Base-by-base conservation (phyloP, 2,888 invertebrate genomes). In the Mimachlamys varia region DNA sequence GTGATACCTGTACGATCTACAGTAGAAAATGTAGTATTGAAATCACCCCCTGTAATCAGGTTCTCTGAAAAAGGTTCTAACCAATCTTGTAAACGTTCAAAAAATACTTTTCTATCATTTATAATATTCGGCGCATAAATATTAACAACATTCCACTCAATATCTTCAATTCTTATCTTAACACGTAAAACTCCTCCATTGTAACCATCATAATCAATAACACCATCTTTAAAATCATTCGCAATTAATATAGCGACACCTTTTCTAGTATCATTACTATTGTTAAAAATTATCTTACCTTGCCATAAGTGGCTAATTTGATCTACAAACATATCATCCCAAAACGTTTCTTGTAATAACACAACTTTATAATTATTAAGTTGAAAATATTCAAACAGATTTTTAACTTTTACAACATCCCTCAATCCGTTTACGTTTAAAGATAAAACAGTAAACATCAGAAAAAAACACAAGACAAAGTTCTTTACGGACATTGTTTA, bases 381-480 rank as follows among this genome's bases (percentile, higher is more conserved):
- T 22, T 62, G n/a, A 62, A 13, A 53, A 19, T 17, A 53, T 53
- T 53, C 53, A 53, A 53, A 53, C 15, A 53, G 15, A 5, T 53
- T 53, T 53, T 10, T 53, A 55, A 55, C 55, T 55, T 55, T 55
- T 1, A 62, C 62, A n/a, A 62, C 62, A 62, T 62, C 62, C n/a
- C 62, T 62, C 10, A 62, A 62, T n/a, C 62, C 62, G n/a, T 62
- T 62, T 22, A n/a, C 62, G n/a, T 62, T 62, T n/a, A 62, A n/a
- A 4, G 62, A 62, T n/a, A 62, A 15, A 62, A 15, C 3, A 5
- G 62, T 62, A 62, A 62, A 62, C 62, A 62, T 62, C 4, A 62
- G 22, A n/a, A 62, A 27, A 62, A 62, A 3, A 5, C 2, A n/a
- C 1, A 62, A 62, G n/a, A 13, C 12, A n/a, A 22, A n/a, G 62